Conservation (phyloP, 2,888 invertebrate species). For the Agrotis puta region DNA sequence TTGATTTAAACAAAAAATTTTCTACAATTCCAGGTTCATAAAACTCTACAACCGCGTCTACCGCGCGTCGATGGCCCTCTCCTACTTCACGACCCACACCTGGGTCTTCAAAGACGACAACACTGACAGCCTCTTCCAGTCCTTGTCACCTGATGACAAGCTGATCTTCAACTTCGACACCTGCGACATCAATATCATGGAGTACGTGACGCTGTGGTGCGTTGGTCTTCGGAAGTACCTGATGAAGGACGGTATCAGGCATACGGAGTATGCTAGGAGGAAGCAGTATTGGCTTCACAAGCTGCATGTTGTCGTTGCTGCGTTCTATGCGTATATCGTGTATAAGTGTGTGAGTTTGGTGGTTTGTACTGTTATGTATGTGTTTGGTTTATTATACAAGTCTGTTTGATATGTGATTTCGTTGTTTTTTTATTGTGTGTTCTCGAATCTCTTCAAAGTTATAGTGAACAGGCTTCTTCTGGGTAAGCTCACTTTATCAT, state of each 20-base stretch:
- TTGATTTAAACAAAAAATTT: no score
- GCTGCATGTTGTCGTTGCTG: slow-evolving; percentile 26
- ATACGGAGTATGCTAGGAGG: slow-evolving; percentile 50
- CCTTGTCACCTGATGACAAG: slow-evolving; percentile 51
- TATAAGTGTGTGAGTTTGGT: slow-evolving; percentile 35
- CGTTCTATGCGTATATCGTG: slow-evolving; percentile 36
- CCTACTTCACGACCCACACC: slow-evolving; percentile 62
- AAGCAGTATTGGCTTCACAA: slow-evolving; percentile 59
- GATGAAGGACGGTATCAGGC: slow-evolving; percentile 60
- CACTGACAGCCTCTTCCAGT: slow-evolving; percentile 37
- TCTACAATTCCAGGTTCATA: slow-evolving; percentile 58
- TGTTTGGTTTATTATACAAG: slow-evolving; percentile 2
- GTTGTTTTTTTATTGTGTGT: neutral
- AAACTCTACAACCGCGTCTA: slow-evolving; percentile 63
- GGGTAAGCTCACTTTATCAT: no score
- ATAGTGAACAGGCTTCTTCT: no score
- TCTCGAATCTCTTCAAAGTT: no score
- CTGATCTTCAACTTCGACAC: slow-evolving; percentile 67
- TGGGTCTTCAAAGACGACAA: slow-evolving; percentile 65
- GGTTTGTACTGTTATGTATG: neutral
- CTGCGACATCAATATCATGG: slow-evolving; percentile 55
- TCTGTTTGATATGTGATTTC: neutral
- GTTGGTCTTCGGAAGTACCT: slow-evolving; percentile 62
- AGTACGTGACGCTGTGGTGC: slow-evolving; percentile 59
- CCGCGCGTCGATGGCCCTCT: slow-evolving; percentile 51